Percentiles rank a stretch among this genome's conserved stretches.
Conservation (phyloP, 92 coral and sea anemone genomes). For the Parazoanthus atlanticus region DNA sequence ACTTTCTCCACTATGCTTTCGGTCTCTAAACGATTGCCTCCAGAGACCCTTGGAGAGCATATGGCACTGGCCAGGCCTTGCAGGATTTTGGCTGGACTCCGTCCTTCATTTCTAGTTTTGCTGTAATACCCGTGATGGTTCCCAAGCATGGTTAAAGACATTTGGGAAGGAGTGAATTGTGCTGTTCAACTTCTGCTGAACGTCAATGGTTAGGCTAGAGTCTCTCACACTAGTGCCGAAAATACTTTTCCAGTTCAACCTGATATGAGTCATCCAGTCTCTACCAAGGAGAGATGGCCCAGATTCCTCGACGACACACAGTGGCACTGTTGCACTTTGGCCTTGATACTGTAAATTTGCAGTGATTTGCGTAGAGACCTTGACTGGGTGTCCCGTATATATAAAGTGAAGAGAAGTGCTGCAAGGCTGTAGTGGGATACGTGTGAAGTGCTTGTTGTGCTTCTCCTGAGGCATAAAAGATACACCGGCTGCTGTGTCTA, state of each 20-base stretch:
- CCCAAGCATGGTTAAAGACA: too few relatives aligned
- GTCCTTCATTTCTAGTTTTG: slow-evolving; percentile 41
- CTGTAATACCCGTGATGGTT: background rate
- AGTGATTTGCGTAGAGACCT: slow-evolving; percentile 34
- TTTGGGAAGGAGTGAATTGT: too few relatives aligned
- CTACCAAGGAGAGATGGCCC: slow-evolving; percentile 52
- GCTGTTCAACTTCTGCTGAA: too few relatives aligned
- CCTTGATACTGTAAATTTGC: slow-evolving; percentile 16
- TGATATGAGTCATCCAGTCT: slow-evolving; percentile 32
- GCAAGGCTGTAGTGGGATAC: slow-evolving; percentile 33
- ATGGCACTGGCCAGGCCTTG: too few relatives aligned
- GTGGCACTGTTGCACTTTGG: slow-evolving; percentile 35
- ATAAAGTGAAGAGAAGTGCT: slow-evolving; percentile 28
- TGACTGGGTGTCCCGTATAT: slow-evolving; percentile 43
- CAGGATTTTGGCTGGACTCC: slow-evolving; percentile 47
- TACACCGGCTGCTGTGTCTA: slow-evolving; percentile 53
- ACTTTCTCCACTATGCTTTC: too few relatives aligned
- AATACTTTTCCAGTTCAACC: slow-evolving; percentile 32
- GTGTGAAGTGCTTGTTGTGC: slow-evolving; percentile 32
- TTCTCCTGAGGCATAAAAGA: slow-evolving; percentile 43
- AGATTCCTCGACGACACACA: slow-evolving; percentile 31
- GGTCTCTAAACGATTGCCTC: background rate
- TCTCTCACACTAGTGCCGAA: too few relatives aligned
- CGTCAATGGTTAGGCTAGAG: too few relatives aligned
- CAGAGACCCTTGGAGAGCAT: too few relatives aligned